A percentile compares a stretch with the other conserved stretches of the same genome.
Evolutionary conservation across 1,140 invertebrate genomes (phyloP).

Genomic region (Gerris buenoi): DNA sequence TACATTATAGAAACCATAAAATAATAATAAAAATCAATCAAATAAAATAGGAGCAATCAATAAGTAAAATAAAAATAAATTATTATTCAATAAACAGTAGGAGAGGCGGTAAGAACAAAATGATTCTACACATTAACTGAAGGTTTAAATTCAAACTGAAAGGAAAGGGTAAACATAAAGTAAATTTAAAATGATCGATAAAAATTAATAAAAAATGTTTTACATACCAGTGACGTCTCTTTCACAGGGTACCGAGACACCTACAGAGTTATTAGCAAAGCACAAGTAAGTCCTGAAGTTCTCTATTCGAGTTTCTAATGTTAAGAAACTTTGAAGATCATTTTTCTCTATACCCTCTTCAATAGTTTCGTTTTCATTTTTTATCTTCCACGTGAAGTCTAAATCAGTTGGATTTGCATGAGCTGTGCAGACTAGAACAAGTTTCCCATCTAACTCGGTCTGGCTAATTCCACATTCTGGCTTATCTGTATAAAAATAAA

Average conservation of each 20-base stretch:
- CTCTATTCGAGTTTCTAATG: slow-evolving; percentile 44
- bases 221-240: slow-evolving; percentile 56
- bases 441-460: slow-evolving; percentile 49
- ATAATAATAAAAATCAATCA: too few relatives aligned
- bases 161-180: too few relatives aligned
- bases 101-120: too few relatives aligned
- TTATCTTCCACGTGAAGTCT: slow-evolving; percentile 68
- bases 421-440: slow-evolving; percentile 63
- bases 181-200: too few relatives aligned
- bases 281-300: slow-evolving; percentile 67
- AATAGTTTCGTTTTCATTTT: slow-evolving; percentile 63
- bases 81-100: too few relatives aligned
- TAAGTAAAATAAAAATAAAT: too few relatives aligned
- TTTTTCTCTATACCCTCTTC: slow-evolving; percentile 37
- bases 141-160: too few relatives aligned
- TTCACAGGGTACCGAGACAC: slow-evolving; percentile 55
- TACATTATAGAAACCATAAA: too few relatives aligned
- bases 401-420: slow-evolving; percentile 65
- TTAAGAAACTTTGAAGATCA: slow-evolving; percentile 45
- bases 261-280: slow-evolving; percentile 66
- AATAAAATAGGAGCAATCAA: too few relatives aligned
- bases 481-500: slow-evolving; percentile 41
- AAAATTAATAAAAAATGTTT: neutral
- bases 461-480: slow-evolving; percentile 68
- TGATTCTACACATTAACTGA: too few relatives aligned